Evolutionary conservation across 2,888 invertebrate species (phyloP).

Genomic region (Nemapogon koenigi): DNA sequence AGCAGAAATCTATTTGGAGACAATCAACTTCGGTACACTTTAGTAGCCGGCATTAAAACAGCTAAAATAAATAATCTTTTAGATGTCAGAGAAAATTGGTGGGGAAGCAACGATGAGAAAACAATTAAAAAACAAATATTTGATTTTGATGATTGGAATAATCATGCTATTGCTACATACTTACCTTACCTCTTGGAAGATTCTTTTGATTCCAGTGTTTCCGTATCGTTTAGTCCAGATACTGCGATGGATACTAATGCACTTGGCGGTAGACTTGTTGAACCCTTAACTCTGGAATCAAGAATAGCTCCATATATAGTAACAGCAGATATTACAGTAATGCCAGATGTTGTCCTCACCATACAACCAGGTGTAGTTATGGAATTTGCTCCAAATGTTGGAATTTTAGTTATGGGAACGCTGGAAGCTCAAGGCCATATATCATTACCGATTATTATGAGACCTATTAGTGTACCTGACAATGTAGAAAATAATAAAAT

Average conservation of each 20-base stretch:
- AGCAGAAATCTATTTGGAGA: conserved; percentile 88
- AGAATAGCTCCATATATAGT: conserved; percentile 79
- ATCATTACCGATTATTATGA: conserved; percentile 80
- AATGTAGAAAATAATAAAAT: conserved; percentile 42
- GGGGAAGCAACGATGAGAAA: conserved; percentile 82
- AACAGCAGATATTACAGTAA: conserved; percentile 91
- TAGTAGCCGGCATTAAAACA: conserved; percentile 90
- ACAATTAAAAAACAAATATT: conserved; percentile 86
- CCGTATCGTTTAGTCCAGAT: conserved; percentile 68
- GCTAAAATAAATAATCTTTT: conserved; percentile 86
- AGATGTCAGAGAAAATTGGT: conserved; percentile 94
- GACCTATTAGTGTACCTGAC: conserved; percentile 53
- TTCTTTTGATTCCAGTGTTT: conserved; percentile 77
- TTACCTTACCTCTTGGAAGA: conserved; percentile 86
- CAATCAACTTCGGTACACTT: conserved; percentile 85
- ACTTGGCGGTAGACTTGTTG: conserved; percentile 78
- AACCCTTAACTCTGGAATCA: conserved; percentile 69
- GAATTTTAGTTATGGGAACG: conserved; percentile 92
- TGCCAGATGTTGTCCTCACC: conserved; percentile 89
- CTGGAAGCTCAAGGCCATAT: conserved; percentile 82
- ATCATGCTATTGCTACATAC: conserved; percentile 91
- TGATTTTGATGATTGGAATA: conserved; percentile 99
- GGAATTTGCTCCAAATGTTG: conserved; percentile 95
- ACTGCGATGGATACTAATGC: conserved; percentile 67
- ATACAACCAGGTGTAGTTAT: conserved; percentile 89